Base-by-base conservation (phyloP, 1,140 invertebrate species). In the Drosophila pandora region DNA sequence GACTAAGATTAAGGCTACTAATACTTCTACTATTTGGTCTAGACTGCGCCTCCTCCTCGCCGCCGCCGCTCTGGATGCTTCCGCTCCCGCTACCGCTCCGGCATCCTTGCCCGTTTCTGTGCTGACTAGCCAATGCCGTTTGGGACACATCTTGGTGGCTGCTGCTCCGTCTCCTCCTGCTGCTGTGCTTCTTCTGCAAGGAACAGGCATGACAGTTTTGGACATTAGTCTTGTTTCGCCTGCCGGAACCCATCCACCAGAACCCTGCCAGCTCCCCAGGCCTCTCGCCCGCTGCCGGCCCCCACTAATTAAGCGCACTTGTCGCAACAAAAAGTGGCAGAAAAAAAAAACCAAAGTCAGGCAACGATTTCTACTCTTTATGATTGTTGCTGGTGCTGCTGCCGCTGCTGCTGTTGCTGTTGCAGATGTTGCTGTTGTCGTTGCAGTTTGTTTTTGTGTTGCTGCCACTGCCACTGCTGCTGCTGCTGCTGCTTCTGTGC, bases 1-100 rank as follows among this genome's bases (percentile, higher is more conserved):
- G 90, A 89, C 90, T 91, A 91, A 91, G 80, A 91, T 74, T 90
- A 91, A 77, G 74, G 72, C 85, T 91, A 91, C 75, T 91, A 91
- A 90, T 90, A 91, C 90, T 91, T 81, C 90, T 91, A 91, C 52
- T 91, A 91, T 91, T 91, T 91, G 90, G 90, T 91, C 74, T 76
- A 73, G 69, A 61, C 79, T 72, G 61, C 69, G 71, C 48, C 48
- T 57, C 56, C 85, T 79, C 25, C 74, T 58, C 54, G 49, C 56
- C 59, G 74, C 50, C 54, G 71, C 62, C 45, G 62, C 71, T 75
- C 54, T 56, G 58, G 68, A 64, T 74, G 39, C 50, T 53, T 5
- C 30, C 7, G 50, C 41, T 21, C 28, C 48, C 23, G 13, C n/a
- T 61, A 23, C 23, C 58, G 34, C 23, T 59, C 39, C 50, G 28